Conservation (phyloP, 2,797 vertebrate genomes). For the Coccyzus lansbergi region DNA sequence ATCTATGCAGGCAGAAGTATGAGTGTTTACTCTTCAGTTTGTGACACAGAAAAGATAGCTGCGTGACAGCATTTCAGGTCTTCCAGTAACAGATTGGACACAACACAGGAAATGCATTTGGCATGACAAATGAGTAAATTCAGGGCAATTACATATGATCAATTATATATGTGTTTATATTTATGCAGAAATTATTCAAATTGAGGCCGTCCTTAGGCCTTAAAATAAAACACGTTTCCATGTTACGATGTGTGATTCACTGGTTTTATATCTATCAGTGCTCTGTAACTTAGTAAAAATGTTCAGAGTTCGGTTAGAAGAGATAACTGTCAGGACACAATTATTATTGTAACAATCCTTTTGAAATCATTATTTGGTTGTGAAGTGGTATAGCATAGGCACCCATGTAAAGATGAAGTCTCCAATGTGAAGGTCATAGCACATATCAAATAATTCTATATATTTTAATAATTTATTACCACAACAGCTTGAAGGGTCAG, state of each 20-base stretch:
- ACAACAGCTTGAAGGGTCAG: background rate
- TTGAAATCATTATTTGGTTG: background rate
- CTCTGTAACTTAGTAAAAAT: background rate
- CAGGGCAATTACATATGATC: background rate
- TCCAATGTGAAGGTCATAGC: background rate
- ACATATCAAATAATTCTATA: background rate
- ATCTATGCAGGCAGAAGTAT: background rate
- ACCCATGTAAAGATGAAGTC: background rate
- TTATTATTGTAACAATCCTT: background rate
- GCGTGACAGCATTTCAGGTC: constrained; percentile 14
- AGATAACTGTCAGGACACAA: background rate
- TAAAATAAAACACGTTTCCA: background rate
- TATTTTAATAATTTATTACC: background rate
- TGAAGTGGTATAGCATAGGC: background rate
- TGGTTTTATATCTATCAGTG: background rate
- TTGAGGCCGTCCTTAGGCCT: background rate
- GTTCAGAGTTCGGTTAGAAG: background rate
- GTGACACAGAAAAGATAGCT: background rate
- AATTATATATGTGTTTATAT: constrained; percentile 3
- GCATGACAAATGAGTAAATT: constrained; percentile 42
- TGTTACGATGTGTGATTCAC: background rate
- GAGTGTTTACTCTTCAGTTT: constrained; percentile 55
- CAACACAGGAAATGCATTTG: background rate
- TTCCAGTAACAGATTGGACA: constrained; percentile 9
- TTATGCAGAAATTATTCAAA: background rate